phyloP scores from a whole-genome alignment of 2,888 invertebrate genomes.

The Xanthia icteritia region DNA sequence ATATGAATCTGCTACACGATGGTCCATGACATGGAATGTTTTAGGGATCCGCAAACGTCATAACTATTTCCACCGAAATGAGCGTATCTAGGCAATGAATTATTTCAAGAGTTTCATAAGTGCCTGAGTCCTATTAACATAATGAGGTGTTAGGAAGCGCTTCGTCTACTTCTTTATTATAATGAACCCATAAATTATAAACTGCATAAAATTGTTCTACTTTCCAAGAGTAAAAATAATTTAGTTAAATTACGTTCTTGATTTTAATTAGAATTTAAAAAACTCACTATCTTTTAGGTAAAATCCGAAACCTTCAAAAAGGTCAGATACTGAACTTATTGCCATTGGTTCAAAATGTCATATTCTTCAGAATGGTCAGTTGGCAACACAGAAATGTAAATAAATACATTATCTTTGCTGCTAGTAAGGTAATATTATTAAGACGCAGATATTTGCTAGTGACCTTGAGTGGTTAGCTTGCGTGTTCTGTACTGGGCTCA shows the following conservation, averaged over 20 bases:
- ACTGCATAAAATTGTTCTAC: conserved; percentile 5
- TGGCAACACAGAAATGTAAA: too few relatives aligned
- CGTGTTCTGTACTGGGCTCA: too few relatives aligned
- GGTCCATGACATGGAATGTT: conserved; percentile 52
- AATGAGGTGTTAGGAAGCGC: neutral
- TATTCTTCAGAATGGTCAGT: neutral
- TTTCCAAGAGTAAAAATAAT: neutral
- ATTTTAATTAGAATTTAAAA: neutral
- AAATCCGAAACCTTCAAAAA: neutral
- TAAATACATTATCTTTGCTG: too few relatives aligned
- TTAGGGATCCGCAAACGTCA: conserved; percentile 33
- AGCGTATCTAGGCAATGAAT: neutral
- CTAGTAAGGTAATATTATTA: too few relatives aligned
- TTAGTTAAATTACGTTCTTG: neutral
- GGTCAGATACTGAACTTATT: neutral
- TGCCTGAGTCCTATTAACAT: neutral
- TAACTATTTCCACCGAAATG: neutral
- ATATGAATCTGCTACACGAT: conserved; percentile 69
- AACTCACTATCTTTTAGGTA: too few relatives aligned
- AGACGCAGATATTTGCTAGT: too few relatives aligned
- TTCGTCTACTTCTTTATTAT: neutral
- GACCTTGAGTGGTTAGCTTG: too few relatives aligned
- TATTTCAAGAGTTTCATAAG: neutral
- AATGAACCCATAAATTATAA: conserved; percentile 16
- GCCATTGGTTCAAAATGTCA: too few relatives aligned